Evolutionary conservation across 2,113 vertebrate genomes (phyloP), one percentile per base, ranked within the genome.

Genomic region (Corythaeola cristata): DNA sequence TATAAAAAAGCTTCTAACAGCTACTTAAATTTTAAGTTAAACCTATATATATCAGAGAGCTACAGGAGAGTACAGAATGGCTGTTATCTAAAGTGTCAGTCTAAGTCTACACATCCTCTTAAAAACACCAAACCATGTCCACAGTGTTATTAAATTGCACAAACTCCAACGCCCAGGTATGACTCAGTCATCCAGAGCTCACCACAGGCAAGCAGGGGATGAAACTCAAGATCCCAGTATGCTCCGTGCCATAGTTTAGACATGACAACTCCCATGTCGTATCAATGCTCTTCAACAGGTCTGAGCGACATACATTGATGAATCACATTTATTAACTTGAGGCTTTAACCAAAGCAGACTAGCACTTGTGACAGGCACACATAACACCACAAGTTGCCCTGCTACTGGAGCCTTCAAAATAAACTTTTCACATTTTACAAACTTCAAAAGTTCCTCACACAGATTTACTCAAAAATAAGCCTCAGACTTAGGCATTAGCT

Each of bases 1-100:
- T 47, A 95, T 93, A 19, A 73, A 89, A 92, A 94, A 89, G 87
- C 89, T 94, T 93, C 93, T 93, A 94, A 84, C 81, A 91, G 68
- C 81, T 91, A 89, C 60, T 94, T 91, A 89, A 81, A 92, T 12
- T 91, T 95, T 85, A 93, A 94, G 72, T 66, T 83, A 93, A 91
- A 79, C 27, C 49, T 83, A 22, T 15, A 19, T 50, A 9, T 62
- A 77, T 45, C 44, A 55, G 39, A 67, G 73, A 86, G 59, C 66
- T 41, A 47, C 0, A 88, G 37, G 16, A 79, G 30, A 89, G 32
- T 45, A 78, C 30, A 85, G 52, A 88, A 89, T 11, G 6, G 41
- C 37, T 76, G 83, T 53, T 73, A 83, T 13, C 41, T 88, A 71
- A 85, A 85, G 77, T 4, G 9, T 35, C 53, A 60, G n/a, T n/a